phyloP scores from a whole-genome alignment of 2,113 vertebrate species.

The Spheniscus mendiculus region DNA sequence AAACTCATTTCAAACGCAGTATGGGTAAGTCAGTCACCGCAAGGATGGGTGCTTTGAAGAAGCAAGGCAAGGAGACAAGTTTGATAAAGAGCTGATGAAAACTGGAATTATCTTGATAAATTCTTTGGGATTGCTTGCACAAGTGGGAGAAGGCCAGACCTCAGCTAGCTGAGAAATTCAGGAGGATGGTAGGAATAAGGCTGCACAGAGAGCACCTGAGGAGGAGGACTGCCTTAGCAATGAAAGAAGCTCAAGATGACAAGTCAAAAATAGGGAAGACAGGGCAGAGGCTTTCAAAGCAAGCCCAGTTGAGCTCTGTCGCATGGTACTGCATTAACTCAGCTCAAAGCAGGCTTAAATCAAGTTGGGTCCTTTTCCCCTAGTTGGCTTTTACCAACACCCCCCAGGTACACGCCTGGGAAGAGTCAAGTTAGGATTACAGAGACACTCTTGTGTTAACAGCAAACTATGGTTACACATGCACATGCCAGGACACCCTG shows the following conservation, averaged over 20 bases:
- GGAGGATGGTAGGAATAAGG: neutral
- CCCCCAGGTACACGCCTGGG: neutral
- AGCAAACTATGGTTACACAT: neutral
- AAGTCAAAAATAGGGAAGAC: neutral
- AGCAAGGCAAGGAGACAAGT: neutral
- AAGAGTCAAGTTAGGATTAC: neutral
- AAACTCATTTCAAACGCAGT: neutral
- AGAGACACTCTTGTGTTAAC: slow-evolving; percentile 16
- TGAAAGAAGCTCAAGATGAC: neutral
- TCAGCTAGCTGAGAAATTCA: neutral
- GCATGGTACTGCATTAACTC: neutral
- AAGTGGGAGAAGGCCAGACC: neutral
- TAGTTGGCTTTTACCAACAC: neutral
- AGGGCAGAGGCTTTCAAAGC: neutral
- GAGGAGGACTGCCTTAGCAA: neutral
- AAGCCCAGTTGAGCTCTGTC: neutral
- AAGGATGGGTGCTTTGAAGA: neutral
- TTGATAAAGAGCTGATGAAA: neutral
- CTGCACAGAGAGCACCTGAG: neutral
- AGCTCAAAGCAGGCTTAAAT: neutral
- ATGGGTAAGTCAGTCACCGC: neutral
- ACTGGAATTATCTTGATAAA: neutral
- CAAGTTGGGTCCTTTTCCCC: neutral
- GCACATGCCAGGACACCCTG: neutral
- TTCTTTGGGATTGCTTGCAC: neutral